phyloP scores from a whole-genome alignment of 2,113 vertebrate genomes.

The Lonchura striata region DNA sequence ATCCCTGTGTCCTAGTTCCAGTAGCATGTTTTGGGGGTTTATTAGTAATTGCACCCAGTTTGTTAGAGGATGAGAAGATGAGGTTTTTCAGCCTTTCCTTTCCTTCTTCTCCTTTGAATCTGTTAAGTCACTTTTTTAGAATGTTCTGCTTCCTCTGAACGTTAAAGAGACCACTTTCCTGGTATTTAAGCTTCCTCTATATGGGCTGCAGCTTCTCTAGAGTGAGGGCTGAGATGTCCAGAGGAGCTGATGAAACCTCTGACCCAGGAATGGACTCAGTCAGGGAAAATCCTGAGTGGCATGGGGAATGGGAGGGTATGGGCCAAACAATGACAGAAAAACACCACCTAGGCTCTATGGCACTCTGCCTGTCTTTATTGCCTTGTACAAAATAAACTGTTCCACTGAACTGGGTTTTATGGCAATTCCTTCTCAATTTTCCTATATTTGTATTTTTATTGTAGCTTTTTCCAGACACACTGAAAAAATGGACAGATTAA shows the following conservation, averaged over 20 bases:
- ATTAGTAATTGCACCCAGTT: background rate
- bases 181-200: background rate
- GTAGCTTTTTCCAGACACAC: slow-evolving; percentile 2
- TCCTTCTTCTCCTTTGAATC: background rate
- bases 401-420: slow-evolving; percentile 6
- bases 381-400: background rate
- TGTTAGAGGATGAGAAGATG: background rate
- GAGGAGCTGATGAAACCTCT: background rate
- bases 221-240: background rate
- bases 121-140: too few species aligned
- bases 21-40: background rate
- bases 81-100: background rate
- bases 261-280: background rate
- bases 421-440: slow-evolving; percentile 1
- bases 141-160: background rate
- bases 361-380: background rate
- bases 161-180: too few species aligned
- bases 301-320: background rate
- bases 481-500: background rate
- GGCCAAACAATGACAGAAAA: background rate
- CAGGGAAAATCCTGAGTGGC: background rate
- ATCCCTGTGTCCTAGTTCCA: background rate
- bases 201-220: rapidly evolving
- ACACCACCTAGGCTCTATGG: background rate
- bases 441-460: background rate